A percentile compares a stretch with the other conserved stretches of the same genome.
phyloP scores from a whole-genome alignment of 2,888 invertebrate genomes.

The Tillus elongatus region DNA sequence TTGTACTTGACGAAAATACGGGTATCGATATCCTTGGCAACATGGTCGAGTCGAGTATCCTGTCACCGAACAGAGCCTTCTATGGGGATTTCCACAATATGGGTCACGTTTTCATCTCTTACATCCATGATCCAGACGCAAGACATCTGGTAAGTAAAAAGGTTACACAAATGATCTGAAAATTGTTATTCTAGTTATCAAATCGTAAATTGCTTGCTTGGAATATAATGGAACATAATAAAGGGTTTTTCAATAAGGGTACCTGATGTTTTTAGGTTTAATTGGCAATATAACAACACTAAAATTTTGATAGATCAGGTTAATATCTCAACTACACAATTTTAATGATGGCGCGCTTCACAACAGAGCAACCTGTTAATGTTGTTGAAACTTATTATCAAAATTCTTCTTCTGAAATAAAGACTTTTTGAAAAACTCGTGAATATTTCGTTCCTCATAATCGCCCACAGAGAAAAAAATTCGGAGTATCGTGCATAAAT shows the following conservation, averaged over 20 bases:
- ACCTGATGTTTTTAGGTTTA: too few relatives aligned
- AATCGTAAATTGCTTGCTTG: too few relatives aligned
- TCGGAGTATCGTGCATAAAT: slow-evolving; percentile 6
- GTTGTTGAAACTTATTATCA: slow-evolving; percentile 5
- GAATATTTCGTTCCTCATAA: slow-evolving; percentile 5
- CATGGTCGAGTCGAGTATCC: slow-evolving; percentile 62
- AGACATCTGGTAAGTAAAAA: slow-evolving; percentile 53
- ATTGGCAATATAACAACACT: too few relatives aligned
- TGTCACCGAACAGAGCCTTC: slow-evolving; percentile 59
- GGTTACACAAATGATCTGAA: too few relatives aligned
- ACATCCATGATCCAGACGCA: slow-evolving; percentile 72
- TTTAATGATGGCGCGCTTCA: background rate
- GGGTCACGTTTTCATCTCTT: slow-evolving; percentile 70
- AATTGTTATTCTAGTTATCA: too few relatives aligned
- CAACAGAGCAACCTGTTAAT: slow-evolving; percentile 1
- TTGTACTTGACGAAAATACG: slow-evolving; percentile 52
- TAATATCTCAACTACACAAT: too few relatives aligned
- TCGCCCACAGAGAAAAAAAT: slow-evolving; percentile 7
- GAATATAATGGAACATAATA: too few relatives aligned
- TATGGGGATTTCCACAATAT: slow-evolving; percentile 78
- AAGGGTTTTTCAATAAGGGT: too few relatives aligned
- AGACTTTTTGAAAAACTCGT: slow-evolving; percentile 1
- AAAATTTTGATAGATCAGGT: too few relatives aligned
- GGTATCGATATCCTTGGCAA: slow-evolving; percentile 76
- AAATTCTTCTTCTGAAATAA: too few relatives aligned